Evolutionary conservation across 2,797 vertebrate species (phyloP).

Genomic region (Rhincodon typus): DNA sequence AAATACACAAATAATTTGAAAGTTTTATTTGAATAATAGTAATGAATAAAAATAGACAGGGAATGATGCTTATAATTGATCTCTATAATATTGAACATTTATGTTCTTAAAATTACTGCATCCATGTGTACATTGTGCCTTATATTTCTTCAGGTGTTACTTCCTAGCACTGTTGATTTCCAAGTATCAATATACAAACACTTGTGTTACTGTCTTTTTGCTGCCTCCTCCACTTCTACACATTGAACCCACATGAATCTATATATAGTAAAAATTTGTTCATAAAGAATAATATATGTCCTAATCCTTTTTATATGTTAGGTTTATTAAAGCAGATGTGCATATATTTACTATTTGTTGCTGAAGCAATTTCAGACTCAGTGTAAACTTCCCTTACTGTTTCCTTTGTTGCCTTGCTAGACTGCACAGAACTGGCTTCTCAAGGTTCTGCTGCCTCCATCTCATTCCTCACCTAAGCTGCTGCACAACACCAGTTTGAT

Average conservation of each 20-base stretch:
- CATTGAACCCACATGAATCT: neutral
- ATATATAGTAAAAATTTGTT: neutral
- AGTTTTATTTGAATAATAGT: neutral
- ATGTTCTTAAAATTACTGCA: neutral
- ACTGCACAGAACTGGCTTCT: neutral
- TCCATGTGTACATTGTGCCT: neutral
- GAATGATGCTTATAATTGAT: neutral
- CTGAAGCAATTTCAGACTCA: neutral
- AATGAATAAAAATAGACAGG: neutral
- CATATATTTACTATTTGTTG: neutral
- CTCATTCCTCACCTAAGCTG: neutral
- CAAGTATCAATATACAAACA: neutral
- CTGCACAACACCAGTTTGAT: neutral
- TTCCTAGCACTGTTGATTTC: neutral
- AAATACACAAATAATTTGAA: neutral
- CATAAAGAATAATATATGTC: neutral
- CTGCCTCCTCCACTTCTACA: neutral
- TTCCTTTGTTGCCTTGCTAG: neutral
- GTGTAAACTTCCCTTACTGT: neutral
- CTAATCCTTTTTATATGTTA: neutral
- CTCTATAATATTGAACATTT: neutral
- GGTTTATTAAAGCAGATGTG: neutral
- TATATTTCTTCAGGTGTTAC: neutral
- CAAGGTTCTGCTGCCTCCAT: neutral
- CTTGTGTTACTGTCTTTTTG: neutral